Conservation (phyloP, 2,888 invertebrate species). For the Euplexia lucipara region DNA sequence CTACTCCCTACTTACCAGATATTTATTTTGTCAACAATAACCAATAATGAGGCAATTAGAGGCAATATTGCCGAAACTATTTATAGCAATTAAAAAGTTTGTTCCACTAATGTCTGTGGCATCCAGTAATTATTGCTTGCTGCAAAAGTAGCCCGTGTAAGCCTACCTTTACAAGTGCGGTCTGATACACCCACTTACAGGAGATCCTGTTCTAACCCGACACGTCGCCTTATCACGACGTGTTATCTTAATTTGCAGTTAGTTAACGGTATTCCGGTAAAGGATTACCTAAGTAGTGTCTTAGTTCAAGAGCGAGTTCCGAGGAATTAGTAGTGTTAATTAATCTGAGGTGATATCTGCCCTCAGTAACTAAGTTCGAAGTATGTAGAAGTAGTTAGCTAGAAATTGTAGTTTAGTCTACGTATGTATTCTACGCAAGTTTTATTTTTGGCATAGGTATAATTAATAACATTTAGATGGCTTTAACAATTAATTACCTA, state of each 20-base stretch:
- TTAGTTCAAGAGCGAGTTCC: conserved; percentile 60
- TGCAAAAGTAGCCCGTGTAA: conserved; percentile 15
- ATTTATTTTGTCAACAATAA: too few species aligned
- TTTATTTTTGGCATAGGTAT: too few species aligned
- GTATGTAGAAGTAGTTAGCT: conserved; percentile 6
- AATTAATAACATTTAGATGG: neutral
- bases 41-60: neutral
- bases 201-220: conserved; percentile 63
- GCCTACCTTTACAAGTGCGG: conserved; percentile 32
- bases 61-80: neutral
- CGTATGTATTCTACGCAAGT: too few species aligned
- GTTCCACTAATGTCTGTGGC: neutral
- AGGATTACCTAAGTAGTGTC: conserved; percentile 64
- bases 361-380: conserved; percentile 24
- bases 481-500: neutral
- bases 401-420: neutral
- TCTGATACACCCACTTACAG: conserved; percentile 61
- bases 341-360: conserved; percentile 42
- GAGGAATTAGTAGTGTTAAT: conserved; percentile 61
- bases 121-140: neutral
- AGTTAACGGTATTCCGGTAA: conserved; percentile 63
- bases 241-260: conserved; percentile 68
- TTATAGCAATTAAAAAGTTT: neutral
- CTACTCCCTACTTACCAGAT: too few species aligned
- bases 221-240: conserved; percentile 62